These are phyloP conservation scores for Sebastiscus albofasciatus DNA, from an alignment of 2,797 vertebrate genomes.

Conservation along the genomic window DNA sequence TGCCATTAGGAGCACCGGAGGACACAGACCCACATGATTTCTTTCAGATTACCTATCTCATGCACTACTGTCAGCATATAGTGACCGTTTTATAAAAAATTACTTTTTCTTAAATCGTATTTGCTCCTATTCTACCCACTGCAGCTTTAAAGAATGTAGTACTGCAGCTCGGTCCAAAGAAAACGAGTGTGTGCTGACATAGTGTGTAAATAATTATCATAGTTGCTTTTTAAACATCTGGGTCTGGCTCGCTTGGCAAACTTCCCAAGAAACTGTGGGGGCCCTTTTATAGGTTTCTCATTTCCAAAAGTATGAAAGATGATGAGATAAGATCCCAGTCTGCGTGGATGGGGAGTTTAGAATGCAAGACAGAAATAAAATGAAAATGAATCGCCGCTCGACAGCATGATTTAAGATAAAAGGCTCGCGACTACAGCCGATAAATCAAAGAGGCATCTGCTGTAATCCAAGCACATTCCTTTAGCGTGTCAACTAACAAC, in stretches of 20 bases:
- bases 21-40: too few relatives aligned
- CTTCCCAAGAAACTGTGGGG: slow-evolving; percentile 45
- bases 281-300: slow-evolving; percentile 58
- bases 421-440: slow-evolving; percentile 44
- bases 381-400: slow-evolving; percentile 68
- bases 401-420: slow-evolving; percentile 74
- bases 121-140: too few relatives aligned
- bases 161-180: background rate
- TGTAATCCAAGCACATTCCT: slow-evolving; percentile 77
- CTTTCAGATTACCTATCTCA: too few relatives aligned
- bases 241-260: slow-evolving; percentile 53
- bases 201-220: slow-evolving; percentile 40
- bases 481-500: slow-evolving; percentile 75
- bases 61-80: too few relatives aligned
- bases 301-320: slow-evolving; percentile 73
- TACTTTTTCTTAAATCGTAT: too few relatives aligned
- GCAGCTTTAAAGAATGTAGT: background rate
- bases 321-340: slow-evolving; percentile 61
- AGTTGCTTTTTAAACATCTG: slow-evolving; percentile 53
- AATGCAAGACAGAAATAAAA: slow-evolving; percentile 75
- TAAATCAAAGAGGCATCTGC: slow-evolving; percentile 72
- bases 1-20: too few relatives aligned
- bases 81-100: too few relatives aligned
- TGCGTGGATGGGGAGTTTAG: slow-evolving; percentile 63
- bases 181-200: slow-evolving; percentile 6